phyloP scores from a whole-genome alignment of 2,113 vertebrate genomes.

The Daphoenositta chrysoptera region DNA sequence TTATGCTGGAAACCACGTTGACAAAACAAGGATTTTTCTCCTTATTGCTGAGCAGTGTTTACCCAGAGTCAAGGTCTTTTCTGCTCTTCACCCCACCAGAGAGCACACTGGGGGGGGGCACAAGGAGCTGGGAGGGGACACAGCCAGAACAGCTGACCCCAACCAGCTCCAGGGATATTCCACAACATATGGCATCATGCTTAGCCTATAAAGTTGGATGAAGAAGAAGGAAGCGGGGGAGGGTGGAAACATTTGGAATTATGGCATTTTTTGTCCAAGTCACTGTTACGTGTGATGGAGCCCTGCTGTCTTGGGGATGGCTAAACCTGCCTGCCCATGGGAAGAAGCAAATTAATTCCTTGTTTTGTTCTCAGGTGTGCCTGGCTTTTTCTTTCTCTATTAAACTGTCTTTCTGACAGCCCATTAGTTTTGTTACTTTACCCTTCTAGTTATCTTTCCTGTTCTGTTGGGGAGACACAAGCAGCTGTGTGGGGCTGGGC shows the following conservation, averaged over 20 bases:
- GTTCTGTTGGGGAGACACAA: not conserved
- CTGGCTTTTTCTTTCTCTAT: not conserved
- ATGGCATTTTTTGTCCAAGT: not conserved
- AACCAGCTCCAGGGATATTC: not conserved
- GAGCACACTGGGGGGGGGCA: not conserved
- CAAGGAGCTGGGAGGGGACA: not conserved
- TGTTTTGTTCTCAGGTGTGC: not conserved
- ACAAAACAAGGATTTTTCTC: not conserved
- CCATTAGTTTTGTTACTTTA: not conserved
- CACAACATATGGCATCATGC: too few species aligned
- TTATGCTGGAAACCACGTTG: not conserved
- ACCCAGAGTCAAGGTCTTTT: not conserved
- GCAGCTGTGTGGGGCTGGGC: not conserved
- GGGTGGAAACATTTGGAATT: not conserved
- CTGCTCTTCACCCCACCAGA: not conserved
- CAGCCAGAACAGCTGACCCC: not conserved
- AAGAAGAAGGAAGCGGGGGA: not conserved
- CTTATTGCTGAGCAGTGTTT: not conserved
- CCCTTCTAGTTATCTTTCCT: not conserved
- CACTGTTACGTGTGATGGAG: not conserved
- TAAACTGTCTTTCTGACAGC: not conserved
- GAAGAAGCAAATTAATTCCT: not conserved
- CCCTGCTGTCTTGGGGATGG: not conserved
- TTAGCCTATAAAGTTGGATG: not conserved
- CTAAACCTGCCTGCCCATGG: not conserved